Evolutionary conservation across 1,140 invertebrate species (phyloP).

Genomic region (Aphis gossypii): DNA sequence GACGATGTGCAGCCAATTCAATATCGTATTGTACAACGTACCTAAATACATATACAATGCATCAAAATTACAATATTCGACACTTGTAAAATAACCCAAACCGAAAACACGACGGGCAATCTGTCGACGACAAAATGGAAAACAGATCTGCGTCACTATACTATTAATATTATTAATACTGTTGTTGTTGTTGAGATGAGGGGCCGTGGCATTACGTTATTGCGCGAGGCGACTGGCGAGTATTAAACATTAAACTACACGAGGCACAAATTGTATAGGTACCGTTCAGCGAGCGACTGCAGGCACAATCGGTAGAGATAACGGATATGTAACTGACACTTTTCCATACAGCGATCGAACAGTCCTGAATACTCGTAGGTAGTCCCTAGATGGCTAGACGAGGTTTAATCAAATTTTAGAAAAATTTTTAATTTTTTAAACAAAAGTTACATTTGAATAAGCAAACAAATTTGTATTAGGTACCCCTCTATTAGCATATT

Average conservation of each 20-base stretch:
- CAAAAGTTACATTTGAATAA: neutral
- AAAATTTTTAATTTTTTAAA: neutral
- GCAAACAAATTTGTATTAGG: neutral
- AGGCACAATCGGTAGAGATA: neutral
- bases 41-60: neutral
- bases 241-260: neutral
- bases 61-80: neutral
- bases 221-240: neutral
- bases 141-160: neutral
- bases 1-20: neutral
- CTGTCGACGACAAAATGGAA: slow-evolving; percentile 20
- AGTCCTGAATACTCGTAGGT: neutral
- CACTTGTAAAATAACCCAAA: slow-evolving; percentile 12
- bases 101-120: slow-evolving; percentile 19
- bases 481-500: neutral
- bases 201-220: neutral
- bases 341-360: neutral
- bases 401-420: neutral
- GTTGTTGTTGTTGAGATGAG: neutral
- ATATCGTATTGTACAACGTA: neutral
- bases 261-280: neutral
- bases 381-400: neutral
- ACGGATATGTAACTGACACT: neutral
- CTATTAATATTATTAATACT: neutral
- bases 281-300: neutral